Conservation (phyloP, 2,113 vertebrate species). For the Theristicus caerulescens region DNA sequence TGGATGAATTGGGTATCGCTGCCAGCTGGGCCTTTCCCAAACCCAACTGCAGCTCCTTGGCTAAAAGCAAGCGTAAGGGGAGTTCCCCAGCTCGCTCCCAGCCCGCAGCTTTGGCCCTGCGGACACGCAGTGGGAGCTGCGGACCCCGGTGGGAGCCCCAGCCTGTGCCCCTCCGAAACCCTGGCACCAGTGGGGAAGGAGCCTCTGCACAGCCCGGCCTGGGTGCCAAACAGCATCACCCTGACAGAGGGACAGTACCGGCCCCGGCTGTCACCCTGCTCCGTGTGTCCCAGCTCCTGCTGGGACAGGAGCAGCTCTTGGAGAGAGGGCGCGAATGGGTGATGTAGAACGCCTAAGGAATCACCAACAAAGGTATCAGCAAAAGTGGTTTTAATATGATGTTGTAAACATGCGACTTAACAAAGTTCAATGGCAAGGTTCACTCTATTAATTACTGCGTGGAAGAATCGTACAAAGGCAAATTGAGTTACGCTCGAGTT, state of each 20-base stretch:
- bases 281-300: background rate
- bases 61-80: accelerated
- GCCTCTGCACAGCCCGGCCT: background rate
- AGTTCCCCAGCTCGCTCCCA: background rate
- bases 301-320: background rate
- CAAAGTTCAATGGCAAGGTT: too few species aligned
- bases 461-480: too few species aligned
- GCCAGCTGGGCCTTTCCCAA: background rate
- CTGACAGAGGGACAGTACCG: background rate
- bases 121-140: background rate
- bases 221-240: background rate
- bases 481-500: too few species aligned
- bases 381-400: too few species aligned
- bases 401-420: too few species aligned
- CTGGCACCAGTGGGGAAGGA: background rate
- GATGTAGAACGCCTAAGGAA: too few species aligned
- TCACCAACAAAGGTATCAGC: too few species aligned
- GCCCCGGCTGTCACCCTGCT: background rate
- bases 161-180: accelerated
- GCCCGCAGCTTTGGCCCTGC: background rate
- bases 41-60: background rate
- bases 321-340: background rate
- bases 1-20: background rate
- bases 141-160: accelerated
- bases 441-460: too few species aligned